A percentile compares a stretch with the other conserved stretches of the same genome.
These are phyloP conservation scores for Tenthredo notha DNA, from an alignment of 2,888 invertebrate genomes.

Conservation along the genomic window DNA sequence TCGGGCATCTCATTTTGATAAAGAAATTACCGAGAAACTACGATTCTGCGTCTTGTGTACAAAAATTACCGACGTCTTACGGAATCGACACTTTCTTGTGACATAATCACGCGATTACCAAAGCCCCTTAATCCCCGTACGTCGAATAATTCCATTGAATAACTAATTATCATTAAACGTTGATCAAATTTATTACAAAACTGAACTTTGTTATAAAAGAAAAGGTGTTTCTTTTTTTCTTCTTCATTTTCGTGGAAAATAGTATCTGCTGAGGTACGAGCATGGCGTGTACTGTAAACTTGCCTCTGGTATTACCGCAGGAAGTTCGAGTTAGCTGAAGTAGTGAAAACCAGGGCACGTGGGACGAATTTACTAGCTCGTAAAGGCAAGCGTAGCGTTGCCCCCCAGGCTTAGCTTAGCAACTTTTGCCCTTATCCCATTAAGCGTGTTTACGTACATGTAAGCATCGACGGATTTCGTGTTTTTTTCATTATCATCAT, in stretches of 20 bases:
- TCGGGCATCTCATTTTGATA: no score
- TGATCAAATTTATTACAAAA: background rate
- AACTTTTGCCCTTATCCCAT: background rate
- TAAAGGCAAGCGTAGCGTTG: background rate
- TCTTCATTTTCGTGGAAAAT: background rate
- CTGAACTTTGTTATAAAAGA: background rate
- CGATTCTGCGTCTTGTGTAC: no score
- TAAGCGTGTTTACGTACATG: background rate
- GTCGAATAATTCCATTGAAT: background rate
- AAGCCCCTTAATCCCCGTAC: background rate
- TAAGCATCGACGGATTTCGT: background rate
- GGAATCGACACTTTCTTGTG: no score
- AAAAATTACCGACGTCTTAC: no score
- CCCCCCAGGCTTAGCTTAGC: conserved; percentile 5
- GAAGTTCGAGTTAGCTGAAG: conserved; percentile 16
- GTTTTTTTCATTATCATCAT: background rate
- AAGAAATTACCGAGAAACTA: no score
- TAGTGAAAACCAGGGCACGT: conserved; percentile 17
- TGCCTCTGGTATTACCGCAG: background rate
- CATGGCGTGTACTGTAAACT: background rate
- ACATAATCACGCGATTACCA: no score
- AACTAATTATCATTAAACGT: background rate
- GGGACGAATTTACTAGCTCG: conserved; percentile 21
- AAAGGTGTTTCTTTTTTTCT: background rate
- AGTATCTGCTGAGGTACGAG: background rate